Evolutionary conservation across 2,113 vertebrate species (phyloP).

Genomic region (Trochalopteron elliotii): DNA sequence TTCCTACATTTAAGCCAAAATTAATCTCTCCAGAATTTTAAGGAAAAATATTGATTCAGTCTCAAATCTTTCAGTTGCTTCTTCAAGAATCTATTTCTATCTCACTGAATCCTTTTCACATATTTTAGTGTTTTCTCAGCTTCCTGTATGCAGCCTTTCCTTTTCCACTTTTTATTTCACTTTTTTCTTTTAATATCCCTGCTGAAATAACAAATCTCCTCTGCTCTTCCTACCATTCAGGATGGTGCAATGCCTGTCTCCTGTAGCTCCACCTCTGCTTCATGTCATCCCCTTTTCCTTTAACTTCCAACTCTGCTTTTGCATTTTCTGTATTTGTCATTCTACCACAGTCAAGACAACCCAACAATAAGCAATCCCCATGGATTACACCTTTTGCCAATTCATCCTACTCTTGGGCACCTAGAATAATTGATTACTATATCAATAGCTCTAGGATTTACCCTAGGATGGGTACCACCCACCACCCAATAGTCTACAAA

Average conservation of each 20-base stretch:
- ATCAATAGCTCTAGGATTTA: neutral
- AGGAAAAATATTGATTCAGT: conserved; percentile 12
- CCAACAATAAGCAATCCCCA: neutral
- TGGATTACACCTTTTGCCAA: neutral
- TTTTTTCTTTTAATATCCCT: neutral
- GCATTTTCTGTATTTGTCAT: neutral
- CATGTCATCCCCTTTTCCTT: neutral
- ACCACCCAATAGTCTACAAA: neutral
- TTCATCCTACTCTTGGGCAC: neutral
- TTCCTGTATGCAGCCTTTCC: neutral
- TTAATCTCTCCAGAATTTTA: conserved; percentile 33
- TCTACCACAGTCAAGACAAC: neutral
- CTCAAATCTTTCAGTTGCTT: neutral
- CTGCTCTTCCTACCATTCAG: neutral
- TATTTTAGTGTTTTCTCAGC: neutral
- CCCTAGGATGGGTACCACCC: too few species aligned
- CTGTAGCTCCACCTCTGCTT: neutral
- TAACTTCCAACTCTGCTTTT: neutral
- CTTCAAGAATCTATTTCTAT: conserved; percentile 18
- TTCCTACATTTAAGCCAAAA: neutral
- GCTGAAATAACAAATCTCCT: neutral
- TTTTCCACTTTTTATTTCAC: neutral
- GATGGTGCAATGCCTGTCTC: neutral
- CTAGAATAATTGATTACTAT: neutral
- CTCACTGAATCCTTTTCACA: neutral